phyloP scores from a whole-genome alignment of 1,140 invertebrate genomes.

The Limonius californicus region DNA sequence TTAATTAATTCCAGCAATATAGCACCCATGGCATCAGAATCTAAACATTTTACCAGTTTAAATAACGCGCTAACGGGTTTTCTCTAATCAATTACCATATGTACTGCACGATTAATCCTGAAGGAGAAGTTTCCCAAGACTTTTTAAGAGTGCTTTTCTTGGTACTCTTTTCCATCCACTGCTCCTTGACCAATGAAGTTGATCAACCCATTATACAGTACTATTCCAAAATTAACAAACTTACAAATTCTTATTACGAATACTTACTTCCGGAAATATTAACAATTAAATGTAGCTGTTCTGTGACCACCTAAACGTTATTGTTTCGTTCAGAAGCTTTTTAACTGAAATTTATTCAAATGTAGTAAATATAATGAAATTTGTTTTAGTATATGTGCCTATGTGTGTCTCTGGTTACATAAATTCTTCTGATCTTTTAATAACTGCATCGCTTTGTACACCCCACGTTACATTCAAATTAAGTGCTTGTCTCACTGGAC shows the following conservation, averaged over 20 bases:
- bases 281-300: slow-evolving; percentile 68
- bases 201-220: slow-evolving; percentile 60
- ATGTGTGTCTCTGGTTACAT: slow-evolving; percentile 78
- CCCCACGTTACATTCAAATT: slow-evolving; percentile 65
- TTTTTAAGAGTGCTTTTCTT: slow-evolving; percentile 25
- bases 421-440: slow-evolving; percentile 69
- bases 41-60: no score
- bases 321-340: slow-evolving; percentile 63
- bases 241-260: not conserved
- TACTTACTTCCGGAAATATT: slow-evolving; percentile 59
- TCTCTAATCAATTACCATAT: no score
- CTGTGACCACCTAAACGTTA: slow-evolving; percentile 65
- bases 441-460: slow-evolving; percentile 61
- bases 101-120: slow-evolving; percentile 35
- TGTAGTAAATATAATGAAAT: no score
- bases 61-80: no score
- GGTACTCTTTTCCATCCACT: slow-evolving; percentile 19
- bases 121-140: slow-evolving; percentile 28
- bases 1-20: no score
- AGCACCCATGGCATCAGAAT: no score
- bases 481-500: slow-evolving; percentile 60
- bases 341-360: slow-evolving; percentile 55
- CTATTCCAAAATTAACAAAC: not conserved
- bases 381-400: slow-evolving; percentile 47
- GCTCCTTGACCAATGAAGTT: slow-evolving; percentile 60